Evolutionary conservation across 2,797 vertebrate genomes (phyloP), one percentile per base, ranked within the genome.

Genomic region (Diglossa cyanea): DNA sequence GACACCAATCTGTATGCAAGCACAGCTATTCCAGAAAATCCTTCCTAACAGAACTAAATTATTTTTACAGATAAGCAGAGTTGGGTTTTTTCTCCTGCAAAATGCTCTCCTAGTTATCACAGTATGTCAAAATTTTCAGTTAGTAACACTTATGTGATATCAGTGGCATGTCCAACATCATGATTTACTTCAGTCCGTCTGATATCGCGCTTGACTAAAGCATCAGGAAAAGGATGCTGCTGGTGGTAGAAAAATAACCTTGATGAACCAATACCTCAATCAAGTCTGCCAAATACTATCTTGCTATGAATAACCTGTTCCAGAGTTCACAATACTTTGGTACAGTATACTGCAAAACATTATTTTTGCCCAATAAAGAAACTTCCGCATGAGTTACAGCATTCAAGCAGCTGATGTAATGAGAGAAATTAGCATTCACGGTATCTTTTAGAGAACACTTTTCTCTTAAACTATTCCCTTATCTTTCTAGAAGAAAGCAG

Each of bases 131-230:
- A 60, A 58, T 24, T 54, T 58, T 33, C 61, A 86, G 35, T 48
- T 48, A 47, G 54, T 31, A 93, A 83, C 23, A 73, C 21, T 94
- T 80, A 50, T 0, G 2, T 47, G 42, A 6, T 71, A 68, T 28
- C 86, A 84, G 55, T 37, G 17, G 44, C 58, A 73, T 1, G 9
- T 58, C 84, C 80, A 88, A 33, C n/a, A 75, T 60, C 11, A 50
- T 30, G 40, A 91, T 68, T 90, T 78, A 87, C 72, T 93, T 86
- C 37, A 83, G 48, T 86, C 93, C 74, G 83, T 73, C 54, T 48
- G 44, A 75, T 48, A 88, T 4, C 19, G 13, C 45, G 75, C 60
- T 58, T 48, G 42, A 86, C 60, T 78, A 63, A 75, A 82, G 47
- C 82, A 72, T n/a, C 17, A 48, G 42, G 24, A 70, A 40, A 30